Percentiles rank a stretch among this genome's conserved stretches.
Conservation (phyloP, 2,113 vertebrate genomes). For the Toxostoma redivivum region DNA sequence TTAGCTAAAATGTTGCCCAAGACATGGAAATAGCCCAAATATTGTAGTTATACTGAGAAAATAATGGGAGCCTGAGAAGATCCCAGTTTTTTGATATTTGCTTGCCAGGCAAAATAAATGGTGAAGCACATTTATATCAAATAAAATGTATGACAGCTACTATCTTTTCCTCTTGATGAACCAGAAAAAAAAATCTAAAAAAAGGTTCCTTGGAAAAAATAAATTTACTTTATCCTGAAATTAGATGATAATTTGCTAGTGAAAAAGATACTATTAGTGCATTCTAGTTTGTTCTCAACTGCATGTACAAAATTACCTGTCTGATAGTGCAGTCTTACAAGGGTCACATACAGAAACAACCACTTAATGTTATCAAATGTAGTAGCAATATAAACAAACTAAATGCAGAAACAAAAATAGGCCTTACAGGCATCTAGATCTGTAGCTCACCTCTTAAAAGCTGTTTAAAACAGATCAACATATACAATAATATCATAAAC, state of each 20-base stretch:
- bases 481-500: neutral
- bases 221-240: neutral
- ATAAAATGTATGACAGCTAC: neutral
- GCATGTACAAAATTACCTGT: neutral
- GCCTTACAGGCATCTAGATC: neutral
- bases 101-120: constrained; percentile 6
- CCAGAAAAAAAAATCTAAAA: neutral
- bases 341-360: neutral
- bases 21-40: constrained; percentile 40
- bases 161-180: neutral
- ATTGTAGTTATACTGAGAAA: constrained; percentile 20
- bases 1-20: constrained; percentile 48
- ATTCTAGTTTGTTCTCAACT: neutral
- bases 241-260: neutral
- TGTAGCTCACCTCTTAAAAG: neutral
- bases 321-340: neutral
- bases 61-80: neutral
- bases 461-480: neutral
- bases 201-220: neutral
- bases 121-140: neutral
- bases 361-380: neutral
- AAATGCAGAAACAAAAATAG: neutral
- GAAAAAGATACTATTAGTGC: neutral
- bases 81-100: neutral
- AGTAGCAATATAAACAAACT: neutral